Percentiles rank a stretch among this genome's conserved stretches.
Conservation (phyloP, 2,113 vertebrate genomes). For the Pionites leucogaster region DNA sequence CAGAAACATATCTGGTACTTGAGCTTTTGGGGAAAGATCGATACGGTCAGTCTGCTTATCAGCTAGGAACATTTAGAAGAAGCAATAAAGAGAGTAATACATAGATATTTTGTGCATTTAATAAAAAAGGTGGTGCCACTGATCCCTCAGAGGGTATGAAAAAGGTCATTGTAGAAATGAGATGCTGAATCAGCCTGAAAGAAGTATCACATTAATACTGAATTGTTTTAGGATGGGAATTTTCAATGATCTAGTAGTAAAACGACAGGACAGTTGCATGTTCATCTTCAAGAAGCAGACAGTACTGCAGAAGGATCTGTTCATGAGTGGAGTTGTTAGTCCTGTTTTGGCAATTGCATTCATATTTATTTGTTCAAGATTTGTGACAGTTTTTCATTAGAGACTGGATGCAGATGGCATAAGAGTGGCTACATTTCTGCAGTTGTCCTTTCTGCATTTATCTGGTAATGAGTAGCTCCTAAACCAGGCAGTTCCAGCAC, state of each 20-base stretch:
- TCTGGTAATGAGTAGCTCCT: background rate
- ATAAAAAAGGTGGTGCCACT: constrained; percentile 20
- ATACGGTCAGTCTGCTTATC: background rate
- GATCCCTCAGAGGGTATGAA: background rate
- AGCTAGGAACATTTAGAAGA: constrained; percentile 8
- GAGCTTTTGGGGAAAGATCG: constrained; percentile 39
- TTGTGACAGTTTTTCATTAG: background rate
- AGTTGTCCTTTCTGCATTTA: background rate
- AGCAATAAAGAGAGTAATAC: background rate
- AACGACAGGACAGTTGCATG: background rate
- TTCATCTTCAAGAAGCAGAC: background rate
- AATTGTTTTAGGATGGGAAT: background rate
- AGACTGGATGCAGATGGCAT: background rate
- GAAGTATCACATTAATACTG: background rate
- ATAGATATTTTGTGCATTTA: background rate
- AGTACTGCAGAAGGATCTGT: background rate
- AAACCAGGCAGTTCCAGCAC: background rate
- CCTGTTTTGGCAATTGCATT: background rate
- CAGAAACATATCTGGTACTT: constrained; percentile 9
- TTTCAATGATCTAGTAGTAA: background rate
- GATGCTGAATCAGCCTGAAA: constrained; percentile 37
- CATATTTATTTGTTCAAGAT: background rate
- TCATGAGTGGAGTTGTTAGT: background rate
- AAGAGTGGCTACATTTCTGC: background rate
- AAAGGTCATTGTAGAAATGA: constrained; percentile 3